A percentile compares a stretch with the other conserved stretches of the same genome.
Evolutionary conservation across 2,888 invertebrate genomes (phyloP).

Genomic region (Malthinus seriepunctatus): DNA sequence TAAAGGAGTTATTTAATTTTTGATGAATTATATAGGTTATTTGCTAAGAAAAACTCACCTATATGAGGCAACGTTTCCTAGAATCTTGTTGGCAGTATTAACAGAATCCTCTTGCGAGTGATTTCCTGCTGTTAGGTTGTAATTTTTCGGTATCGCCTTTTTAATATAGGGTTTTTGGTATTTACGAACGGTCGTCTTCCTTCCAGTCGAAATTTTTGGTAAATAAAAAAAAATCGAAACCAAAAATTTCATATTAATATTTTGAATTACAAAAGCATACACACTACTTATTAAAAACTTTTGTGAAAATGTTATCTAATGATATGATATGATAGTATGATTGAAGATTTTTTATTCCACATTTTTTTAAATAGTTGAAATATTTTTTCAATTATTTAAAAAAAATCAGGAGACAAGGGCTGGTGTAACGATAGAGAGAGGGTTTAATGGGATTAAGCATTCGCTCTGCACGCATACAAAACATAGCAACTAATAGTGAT

Average conservation of each 20-base stretch:
- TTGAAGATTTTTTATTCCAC: not conserved
- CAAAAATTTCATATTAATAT: constrained; percentile 38
- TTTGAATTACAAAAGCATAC: constrained; percentile 18
- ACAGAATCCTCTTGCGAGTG: constrained; percentile 78
- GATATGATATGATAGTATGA: not conserved
- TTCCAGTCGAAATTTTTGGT: constrained; percentile 59
- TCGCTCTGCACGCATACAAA: constrained; percentile 39
- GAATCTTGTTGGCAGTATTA: constrained; percentile 81
- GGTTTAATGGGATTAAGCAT: constrained; percentile 23
- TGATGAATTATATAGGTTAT: not conserved
- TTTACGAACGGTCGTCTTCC: constrained; percentile 87
- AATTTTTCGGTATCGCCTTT: constrained; percentile 79
- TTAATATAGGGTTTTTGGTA: constrained; percentile 87
- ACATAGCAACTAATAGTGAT: constrained; percentile 37
- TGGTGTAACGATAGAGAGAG: constrained; percentile 4
- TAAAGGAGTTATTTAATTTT: not conserved
- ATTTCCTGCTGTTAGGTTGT: constrained; percentile 71
- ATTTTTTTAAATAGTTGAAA: not conserved
- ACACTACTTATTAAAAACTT: constrained; percentile 14
- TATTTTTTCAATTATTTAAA: not conserved
- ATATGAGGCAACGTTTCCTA: constrained; percentile 74
- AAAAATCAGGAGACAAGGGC: constrained; percentile 11
- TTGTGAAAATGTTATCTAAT: constrained; percentile 4
- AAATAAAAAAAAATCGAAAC: constrained; percentile 35
- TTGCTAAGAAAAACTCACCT: constrained; percentile 22